Percentiles rank a stretch among this genome's conserved stretches.
Conservation (phyloP, 2,797 vertebrate genomes). For the Lepus townsendii region DNA sequence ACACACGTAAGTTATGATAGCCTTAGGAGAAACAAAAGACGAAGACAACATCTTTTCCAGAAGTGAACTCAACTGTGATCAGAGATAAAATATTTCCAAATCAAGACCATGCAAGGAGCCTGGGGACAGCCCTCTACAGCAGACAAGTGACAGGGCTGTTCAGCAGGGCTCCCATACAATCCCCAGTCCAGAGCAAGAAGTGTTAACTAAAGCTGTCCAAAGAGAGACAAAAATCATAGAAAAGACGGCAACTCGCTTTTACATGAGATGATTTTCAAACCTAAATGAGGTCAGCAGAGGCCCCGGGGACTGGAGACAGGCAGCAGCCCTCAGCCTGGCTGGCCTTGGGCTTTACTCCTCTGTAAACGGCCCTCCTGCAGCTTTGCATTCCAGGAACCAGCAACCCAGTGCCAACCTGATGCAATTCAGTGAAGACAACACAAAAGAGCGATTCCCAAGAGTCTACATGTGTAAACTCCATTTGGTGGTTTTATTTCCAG, state of each 20-base stretch:
- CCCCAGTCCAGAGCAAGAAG: background rate
- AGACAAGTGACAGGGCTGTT: background rate
- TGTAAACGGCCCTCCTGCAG: background rate
- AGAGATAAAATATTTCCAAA: background rate
- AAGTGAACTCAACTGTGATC: background rate
- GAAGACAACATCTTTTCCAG: background rate
- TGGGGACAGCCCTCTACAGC: background rate
- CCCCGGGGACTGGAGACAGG: background rate
- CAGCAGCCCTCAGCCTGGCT: background rate
- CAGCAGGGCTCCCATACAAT: background rate
- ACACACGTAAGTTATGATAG: background rate
- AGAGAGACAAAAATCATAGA: background rate
- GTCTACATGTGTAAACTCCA: background rate
- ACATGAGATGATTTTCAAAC: constrained; percentile 5
- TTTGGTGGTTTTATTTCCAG: background rate
- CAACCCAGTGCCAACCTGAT: background rate
- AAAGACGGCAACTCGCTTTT: background rate
- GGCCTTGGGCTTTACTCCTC: background rate
- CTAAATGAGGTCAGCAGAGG: background rate
- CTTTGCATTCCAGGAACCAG: background rate
- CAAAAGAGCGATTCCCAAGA: background rate
- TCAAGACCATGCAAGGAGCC: background rate
- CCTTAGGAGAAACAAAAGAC: background rate
- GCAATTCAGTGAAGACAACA: background rate
- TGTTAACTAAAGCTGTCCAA: background rate